Base-by-base conservation (phyloP, 2,888 invertebrate species). In the Drosophila testacea region DNA sequence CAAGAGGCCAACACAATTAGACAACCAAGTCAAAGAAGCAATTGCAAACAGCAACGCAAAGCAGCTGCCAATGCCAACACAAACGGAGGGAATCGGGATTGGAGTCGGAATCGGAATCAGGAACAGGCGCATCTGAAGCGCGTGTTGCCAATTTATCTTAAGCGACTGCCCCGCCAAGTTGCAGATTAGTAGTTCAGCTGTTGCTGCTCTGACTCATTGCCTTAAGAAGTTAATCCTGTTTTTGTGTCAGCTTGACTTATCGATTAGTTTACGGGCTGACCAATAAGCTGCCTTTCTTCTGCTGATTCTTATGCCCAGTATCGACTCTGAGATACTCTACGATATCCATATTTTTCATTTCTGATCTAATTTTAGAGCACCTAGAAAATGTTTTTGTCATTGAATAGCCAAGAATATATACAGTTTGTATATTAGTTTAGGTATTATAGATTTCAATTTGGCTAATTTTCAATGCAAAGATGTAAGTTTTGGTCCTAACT, bases 71-170 rank as follows among this genome's bases (percentile, higher is more conserved):
- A 22, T 41, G 32, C 6, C 6, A 28, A 39, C 6, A 30, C 36
- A 6, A n/a, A 28, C 11, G 44, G 4, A 28, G 6, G 47, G 51
- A 16, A 34, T 55, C 22, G 9, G 42, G 11, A n/a, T 32, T 28
- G 27, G 30, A 36, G 9, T 27, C 28, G 30, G 11, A 41, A 30
- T 46, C 9, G 57, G 30, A 39, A 52, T 57, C 39, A 52, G 67
- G 41, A 42, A 27, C 56, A 34, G 55, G 42, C 44, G 64, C 71
- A 71, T 70, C 85, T 63, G 81, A 71, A 85, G 77, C 88, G 88
- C 83, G 88, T 83, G 88, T 87, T 84, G 79, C 85, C 83, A 82
- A 83, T 83, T 83, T 83, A 87, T 87, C 81, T 86, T 74, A 51
- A 54, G 67, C 67, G 70, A 73, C 62, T 68, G 69, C 56, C 69